Percentiles rank a stretch among this genome's conserved stretches.
phyloP scores from a whole-genome alignment of 64 coral and sea anemone species.

The Montipora capricornis region DNA sequence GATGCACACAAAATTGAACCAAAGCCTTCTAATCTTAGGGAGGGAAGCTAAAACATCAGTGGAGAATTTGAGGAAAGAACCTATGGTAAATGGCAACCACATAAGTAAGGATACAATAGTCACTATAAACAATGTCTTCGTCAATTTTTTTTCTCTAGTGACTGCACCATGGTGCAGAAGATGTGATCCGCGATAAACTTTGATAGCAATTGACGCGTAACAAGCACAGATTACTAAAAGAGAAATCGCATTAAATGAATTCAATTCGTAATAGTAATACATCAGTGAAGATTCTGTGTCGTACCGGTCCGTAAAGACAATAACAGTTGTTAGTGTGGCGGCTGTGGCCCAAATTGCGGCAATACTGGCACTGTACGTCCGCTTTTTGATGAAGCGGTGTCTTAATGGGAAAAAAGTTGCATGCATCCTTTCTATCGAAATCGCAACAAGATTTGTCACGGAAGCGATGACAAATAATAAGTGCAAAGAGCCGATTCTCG shows the following conservation, averaged over 20 bases:
- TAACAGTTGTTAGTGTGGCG: background rate
- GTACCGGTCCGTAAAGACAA: background rate
- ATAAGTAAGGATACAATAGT: background rate
- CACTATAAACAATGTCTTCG: background rate
- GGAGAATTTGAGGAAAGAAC: background rate
- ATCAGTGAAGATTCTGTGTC: background rate
- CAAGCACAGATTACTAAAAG: background rate
- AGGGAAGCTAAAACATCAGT: too few species aligned
- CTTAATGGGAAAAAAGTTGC: background rate
- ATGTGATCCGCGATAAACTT: background rate
- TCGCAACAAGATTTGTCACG: background rate
- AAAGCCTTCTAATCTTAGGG: background rate
- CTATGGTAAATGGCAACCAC: background rate
- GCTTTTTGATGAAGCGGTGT: background rate
- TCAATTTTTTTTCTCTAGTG: slow-evolving; percentile 11
- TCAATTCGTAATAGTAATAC: background rate
- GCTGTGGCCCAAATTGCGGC: background rate
- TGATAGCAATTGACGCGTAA: background rate
- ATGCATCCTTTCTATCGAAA: background rate
- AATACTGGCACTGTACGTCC: background rate
- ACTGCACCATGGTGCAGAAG: background rate
- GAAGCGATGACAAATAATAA: background rate
- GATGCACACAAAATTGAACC: background rate
- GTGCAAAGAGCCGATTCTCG: background rate
- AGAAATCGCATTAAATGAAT: background rate